These are phyloP conservation scores for Platycheirus rosarum DNA, from an alignment of 2,888 invertebrate species.

Conservation along the genomic window DNA sequence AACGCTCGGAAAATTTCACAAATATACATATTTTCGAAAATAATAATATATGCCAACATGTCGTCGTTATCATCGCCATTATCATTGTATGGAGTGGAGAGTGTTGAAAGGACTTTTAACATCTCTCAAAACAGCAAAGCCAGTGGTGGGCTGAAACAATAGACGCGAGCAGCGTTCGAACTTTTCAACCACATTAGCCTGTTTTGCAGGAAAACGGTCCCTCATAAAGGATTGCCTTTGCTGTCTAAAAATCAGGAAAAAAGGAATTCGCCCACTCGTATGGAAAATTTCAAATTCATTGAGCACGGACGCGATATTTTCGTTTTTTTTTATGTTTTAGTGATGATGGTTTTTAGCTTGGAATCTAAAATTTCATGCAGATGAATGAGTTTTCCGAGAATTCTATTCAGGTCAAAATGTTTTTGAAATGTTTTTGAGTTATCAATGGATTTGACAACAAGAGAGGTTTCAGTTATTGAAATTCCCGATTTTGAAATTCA, in stretches of 20 bases:
- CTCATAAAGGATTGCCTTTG: constrained; percentile 1
- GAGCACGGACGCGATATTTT: neutral
- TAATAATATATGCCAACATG: constrained; percentile 12
- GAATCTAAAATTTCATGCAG: neutral
- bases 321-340: neutral
- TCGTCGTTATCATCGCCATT: neutral
- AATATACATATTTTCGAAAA: constrained; percentile 31
- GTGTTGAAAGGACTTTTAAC: constrained; percentile 17
- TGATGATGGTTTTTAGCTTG: neutral
- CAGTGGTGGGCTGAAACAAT: neutral
- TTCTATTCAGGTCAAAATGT: too few relatives aligned
- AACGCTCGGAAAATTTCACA: constrained; percentile 28
- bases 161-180: neutral
- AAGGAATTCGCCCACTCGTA: constrained; percentile 15
- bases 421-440: too few relatives aligned
- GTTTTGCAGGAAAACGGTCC: constrained; percentile 36
- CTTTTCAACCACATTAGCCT: constrained; percentile 18
- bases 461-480: too few relatives aligned
- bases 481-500: too few relatives aligned
- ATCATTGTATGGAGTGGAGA: neutral
- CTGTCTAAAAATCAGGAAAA: constrained; percentile 8
- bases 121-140: too few relatives aligned
- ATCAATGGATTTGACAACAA: neutral
- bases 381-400: neutral
- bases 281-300: constrained; percentile 55